Evolutionary conservation across 2,888 invertebrate genomes (phyloP).

Genomic region (Limnephilus rhombicus): DNA sequence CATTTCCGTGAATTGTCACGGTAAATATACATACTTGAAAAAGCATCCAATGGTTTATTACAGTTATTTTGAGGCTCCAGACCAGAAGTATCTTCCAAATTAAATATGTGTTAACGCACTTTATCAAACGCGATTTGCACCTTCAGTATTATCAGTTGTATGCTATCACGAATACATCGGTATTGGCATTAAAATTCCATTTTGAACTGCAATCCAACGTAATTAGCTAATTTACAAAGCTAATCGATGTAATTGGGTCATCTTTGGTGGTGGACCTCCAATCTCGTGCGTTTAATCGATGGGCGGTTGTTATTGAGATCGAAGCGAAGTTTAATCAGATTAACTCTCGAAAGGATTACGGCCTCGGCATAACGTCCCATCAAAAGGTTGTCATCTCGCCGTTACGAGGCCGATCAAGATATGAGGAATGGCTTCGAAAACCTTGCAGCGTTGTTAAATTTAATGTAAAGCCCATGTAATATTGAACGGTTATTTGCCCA

Average conservation of each 20-base stretch:
- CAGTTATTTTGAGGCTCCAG: no score
- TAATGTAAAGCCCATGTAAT: background rate
- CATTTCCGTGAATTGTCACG: no score
- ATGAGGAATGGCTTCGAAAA: constrained; percentile 34
- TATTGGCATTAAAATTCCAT: background rate
- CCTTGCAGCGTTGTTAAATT: constrained; percentile 3
- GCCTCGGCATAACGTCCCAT: background rate
- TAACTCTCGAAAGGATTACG: background rate
- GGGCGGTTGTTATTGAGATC: background rate
- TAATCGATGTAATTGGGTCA: background rate
- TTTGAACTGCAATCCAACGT: background rate
- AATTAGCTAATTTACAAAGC: background rate
- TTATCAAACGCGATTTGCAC: no score
- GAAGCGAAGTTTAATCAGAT: background rate
- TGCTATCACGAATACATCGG: no score
- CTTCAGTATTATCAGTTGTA: no score
- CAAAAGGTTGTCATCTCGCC: constrained; percentile 7
- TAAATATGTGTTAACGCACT: no score
- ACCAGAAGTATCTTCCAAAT: no score
- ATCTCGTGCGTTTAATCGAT: background rate
- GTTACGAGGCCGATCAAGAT: constrained; percentile 39
- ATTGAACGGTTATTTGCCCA: background rate
- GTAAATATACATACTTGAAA: no score
- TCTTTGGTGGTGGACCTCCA: background rate
- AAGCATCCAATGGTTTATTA: no score